Evolutionary conservation across 2,113 vertebrate species (phyloP).

Genomic region (Callospermophilus lateralis): DNA sequence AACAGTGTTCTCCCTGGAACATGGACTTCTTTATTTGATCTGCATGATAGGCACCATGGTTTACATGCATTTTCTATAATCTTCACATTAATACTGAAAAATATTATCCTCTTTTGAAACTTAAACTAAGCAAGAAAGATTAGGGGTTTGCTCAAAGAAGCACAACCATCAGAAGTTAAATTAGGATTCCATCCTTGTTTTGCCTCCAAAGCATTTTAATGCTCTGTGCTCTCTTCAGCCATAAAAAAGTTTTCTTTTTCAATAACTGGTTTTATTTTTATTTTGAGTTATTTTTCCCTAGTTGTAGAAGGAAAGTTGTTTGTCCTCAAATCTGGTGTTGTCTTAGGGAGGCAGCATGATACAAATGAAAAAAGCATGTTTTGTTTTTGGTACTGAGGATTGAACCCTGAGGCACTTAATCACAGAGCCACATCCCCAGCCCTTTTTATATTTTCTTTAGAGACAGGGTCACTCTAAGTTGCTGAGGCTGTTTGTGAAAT

Average conservation of each 20-base stretch:
- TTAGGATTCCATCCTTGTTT: background rate
- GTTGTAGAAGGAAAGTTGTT: background rate
- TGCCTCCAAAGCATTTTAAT: background rate
- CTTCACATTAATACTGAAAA: background rate
- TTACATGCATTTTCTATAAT: background rate
- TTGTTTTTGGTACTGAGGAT: too few species aligned
- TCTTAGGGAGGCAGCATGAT: background rate
- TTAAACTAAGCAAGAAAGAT: background rate
- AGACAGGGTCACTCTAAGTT: too few species aligned
- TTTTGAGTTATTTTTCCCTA: background rate
- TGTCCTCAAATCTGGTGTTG: background rate
- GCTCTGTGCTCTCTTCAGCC: background rate
- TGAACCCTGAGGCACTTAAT: too few species aligned
- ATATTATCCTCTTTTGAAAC: background rate
- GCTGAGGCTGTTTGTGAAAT: too few species aligned
- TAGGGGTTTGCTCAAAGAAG: constrained; percentile 18
- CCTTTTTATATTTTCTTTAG: too few species aligned
- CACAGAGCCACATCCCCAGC: too few species aligned
- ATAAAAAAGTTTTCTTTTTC: background rate
- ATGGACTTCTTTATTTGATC: background rate
- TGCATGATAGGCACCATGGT: background rate
- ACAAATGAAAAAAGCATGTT: background rate
- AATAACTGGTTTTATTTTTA: constrained; percentile 47
- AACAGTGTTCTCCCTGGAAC: background rate
- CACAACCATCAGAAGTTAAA: background rate